Evolutionary conservation across 2,797 vertebrate species (phyloP), one percentile per base, ranked within the genome.

Genomic region (Hydrolagus colliei): DNA sequence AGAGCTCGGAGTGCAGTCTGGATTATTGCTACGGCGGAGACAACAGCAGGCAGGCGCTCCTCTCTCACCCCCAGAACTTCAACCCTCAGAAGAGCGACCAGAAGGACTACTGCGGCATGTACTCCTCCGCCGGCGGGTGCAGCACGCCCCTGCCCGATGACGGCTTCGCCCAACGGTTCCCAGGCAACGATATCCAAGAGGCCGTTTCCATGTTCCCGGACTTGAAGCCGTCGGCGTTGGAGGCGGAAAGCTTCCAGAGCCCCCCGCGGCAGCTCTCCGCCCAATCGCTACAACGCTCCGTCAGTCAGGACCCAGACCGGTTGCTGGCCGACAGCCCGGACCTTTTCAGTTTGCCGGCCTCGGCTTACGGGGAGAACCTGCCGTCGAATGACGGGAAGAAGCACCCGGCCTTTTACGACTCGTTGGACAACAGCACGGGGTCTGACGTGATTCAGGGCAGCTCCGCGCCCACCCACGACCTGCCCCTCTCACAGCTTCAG

Each of bases 21-120:
- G 98, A 99, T 93, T 99, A 98, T 90, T 16, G 65, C 10, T 99
- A 98, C 89, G 98, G 97, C 0, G 97, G 97, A 86, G 98, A 99
- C 90, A 99, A 97, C 91, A 98, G 97, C 91, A 96, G 98, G 91
- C 98, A 97, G 86, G 97, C 98, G 10, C 91, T 98, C 89, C 96
- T 97, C 88, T 97, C 96, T 18, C 96, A 97, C 52, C 93, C 93
- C 0, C 93, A 96, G 89, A 92, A 94, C 90, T 98, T 96, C 63
- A 93, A 96, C 85, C 95, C 96, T 91, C 90, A 92, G 0, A 94
- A 95, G 85, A 89, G 93, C 78, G 98, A 99, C 80, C 95, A 96
- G 88, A 98, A 97, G 65, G 98, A 98, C 92, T 99, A 97, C 86
- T 94, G 96, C 9, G 97, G 97, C 88, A 97, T 97, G 67, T 99